A percentile compares a stretch with the other conserved stretches of the same genome.
Conservation (phyloP, 2,888 invertebrate species). For the Pharmacophagus antenor region DNA sequence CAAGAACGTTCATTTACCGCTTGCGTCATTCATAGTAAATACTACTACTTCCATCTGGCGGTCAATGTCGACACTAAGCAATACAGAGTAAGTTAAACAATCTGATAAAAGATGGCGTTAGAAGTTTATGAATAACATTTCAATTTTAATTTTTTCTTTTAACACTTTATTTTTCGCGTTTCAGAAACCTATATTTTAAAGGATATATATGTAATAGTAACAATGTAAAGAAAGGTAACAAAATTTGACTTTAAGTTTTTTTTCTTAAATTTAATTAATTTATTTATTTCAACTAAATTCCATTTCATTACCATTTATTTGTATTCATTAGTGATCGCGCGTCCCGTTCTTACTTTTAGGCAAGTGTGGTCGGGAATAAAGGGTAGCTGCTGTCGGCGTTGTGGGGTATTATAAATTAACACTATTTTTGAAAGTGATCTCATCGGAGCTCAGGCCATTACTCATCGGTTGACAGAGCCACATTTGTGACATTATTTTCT, state of each 20-base stretch:
- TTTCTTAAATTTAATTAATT: too few species aligned
- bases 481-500: slow-evolving; percentile 39
- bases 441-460: slow-evolving; percentile 61
- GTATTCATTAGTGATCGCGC: too few species aligned
- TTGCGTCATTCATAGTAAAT: slow-evolving; percentile 59
- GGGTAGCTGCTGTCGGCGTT: slow-evolving; percentile 56
- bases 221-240: too few species aligned
- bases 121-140: neutral
- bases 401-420: slow-evolving; percentile 60
- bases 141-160: neutral
- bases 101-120: slow-evolving; percentile 63
- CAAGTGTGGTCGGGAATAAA: slow-evolving; percentile 38
- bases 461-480: slow-evolving; percentile 58
- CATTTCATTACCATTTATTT: too few species aligned
- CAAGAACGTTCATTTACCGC: slow-evolving; percentile 81
- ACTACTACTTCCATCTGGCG: slow-evolving; percentile 75
- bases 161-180: too few species aligned
- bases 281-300: too few species aligned
- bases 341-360: too few species aligned
- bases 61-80: slow-evolving; percentile 76
- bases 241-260: too few species aligned
- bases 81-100: slow-evolving; percentile 46
- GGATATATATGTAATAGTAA: too few species aligned
- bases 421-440: slow-evolving; percentile 67
- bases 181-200: too few species aligned